Evolutionary conservation across 2,888 invertebrate species (phyloP), one percentile per base, ranked within the genome.

Genomic region (Galeopsomyia nigrocyanea): DNA sequence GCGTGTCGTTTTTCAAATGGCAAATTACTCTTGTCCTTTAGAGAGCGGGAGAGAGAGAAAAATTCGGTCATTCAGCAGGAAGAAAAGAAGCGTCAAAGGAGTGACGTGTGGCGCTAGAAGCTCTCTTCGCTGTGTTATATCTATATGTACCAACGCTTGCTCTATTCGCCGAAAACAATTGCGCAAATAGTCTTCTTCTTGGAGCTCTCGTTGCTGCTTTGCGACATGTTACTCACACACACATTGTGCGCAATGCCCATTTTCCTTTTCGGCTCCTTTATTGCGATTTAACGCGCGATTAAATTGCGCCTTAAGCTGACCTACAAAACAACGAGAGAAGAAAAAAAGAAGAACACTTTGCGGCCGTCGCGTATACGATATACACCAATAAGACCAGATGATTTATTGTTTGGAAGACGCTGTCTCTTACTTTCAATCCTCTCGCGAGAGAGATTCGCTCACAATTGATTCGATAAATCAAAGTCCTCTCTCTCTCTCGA

Each of bases 1-100:
- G 26, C 49, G 16, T 62, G 47, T 68, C 68, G 62, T 68, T 68
- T 68, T 68, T 68, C 68, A 68, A 61, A 49, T 39, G 61, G 55
- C 68, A 49, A 62, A 68, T 68, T 49, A 61, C 68, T 61, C 60
- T 21, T 60, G 22, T 60, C 61, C 49, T 68, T 61, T 62, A 3
- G 19, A 68, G 50, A 53, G 13, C 1, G 7, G 7, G 39, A 39
- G 7, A 39, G 39, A 39, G 39, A 39, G 39, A 60, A 19, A 53
- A 51, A 47, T 60, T 22, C 5, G 55, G 26, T 55, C 61, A 62
- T 68, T 68, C 53, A 62, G 46, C 19, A 61, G 49, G 53, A 16
- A 39, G 5, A 21, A 57, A 58, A 57, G 10, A 46, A n/a, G 53
- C 47, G 31, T 68, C 55, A 68, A 68, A 62, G 67, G n/a, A 58